Base-by-base conservation (phyloP, 2,888 invertebrate genomes). In the Aradus depressus region DNA sequence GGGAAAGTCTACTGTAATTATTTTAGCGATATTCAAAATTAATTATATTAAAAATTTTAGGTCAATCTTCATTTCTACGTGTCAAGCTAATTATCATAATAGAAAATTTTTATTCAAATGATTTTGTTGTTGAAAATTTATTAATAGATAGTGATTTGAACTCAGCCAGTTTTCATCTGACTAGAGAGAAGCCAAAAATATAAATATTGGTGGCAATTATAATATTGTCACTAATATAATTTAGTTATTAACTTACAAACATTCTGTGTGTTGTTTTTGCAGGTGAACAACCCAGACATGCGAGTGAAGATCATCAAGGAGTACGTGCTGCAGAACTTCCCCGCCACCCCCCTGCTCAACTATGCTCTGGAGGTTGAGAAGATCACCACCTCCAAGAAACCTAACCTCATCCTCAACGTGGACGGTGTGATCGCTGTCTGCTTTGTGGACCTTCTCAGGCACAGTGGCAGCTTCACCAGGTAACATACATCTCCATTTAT, bases 361-460 rank as follows among this genome's bases (percentile, higher is more conserved):
- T 98, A 95, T 70, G 98, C 98, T 1, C 72, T 96, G 10, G 93
- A 96, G 72, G 97, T 98, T 28, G 98, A 98, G 65, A 95, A 96
- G 66, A 92, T 98, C 64, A 99, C 98, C 18, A 99, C 95, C 2
- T 85, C 93, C 62, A 98, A 98, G 78, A 98, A 98, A 72, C 98
- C 98, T n/a, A 98, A 99, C 74, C 77, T 98, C 51, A 99, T 99
- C 67, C 77, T 98, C 55, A 99, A 98, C 70, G 98, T 99, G 18
- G 98, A 98, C 71, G 98, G 98, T 51, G 87, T 96, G 58, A 96
- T 99, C 62, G 98, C 95, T 0, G 91, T 92, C 35, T 83, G 92
- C 14, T 96, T 98, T 72, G 97, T 98, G 21, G 98, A 98, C 68
- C 79, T 98, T 74, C 76, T 98, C 60, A 75, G 93, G 31, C 84